A percentile compares a stretch with the other conserved stretches of the same genome.
These are phyloP conservation scores for Styela plicata DNA, from an alignment of 23 tunicate species.

Conservation along the genomic window DNA sequence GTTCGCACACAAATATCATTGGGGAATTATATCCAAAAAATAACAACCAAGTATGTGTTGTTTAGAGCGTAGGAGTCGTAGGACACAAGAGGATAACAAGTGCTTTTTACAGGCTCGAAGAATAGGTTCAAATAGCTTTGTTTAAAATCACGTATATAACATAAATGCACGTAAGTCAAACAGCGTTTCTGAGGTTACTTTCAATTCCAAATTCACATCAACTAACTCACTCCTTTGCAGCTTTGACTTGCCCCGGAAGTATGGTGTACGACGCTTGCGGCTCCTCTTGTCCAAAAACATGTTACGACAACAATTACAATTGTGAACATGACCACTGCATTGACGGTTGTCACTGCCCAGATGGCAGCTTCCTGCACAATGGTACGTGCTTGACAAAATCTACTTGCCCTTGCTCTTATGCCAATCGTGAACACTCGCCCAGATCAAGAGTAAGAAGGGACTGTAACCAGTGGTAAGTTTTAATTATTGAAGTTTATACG, in stretches of 20 bases:
- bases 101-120: too few relatives aligned
- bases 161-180: too few relatives aligned
- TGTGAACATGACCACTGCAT: constrained; percentile 93
- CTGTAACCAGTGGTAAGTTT: constrained; percentile 77
- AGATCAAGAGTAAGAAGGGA: constrained; percentile 75
- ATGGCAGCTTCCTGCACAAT: constrained; percentile 72
- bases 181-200: not conserved
- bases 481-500: too few relatives aligned
- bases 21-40: too few relatives aligned
- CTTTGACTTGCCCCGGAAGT: constrained; percentile 70
- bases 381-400: constrained; percentile 76
- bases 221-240: constrained; percentile 38
- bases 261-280: constrained; percentile 88
- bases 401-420: constrained; percentile 80
- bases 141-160: too few relatives aligned
- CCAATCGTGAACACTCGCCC: constrained; percentile 59
- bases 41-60: too few relatives aligned
- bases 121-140: too few relatives aligned
- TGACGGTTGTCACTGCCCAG: constrained; percentile 94
- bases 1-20: too few relatives aligned
- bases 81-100: too few relatives aligned
- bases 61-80: too few relatives aligned
- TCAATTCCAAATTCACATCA: too few relatives aligned
- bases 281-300: constrained; percentile 85
- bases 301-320: constrained; percentile 82